phyloP scores from a whole-genome alignment of 2,888 invertebrate genomes.

The Aethes cnicana region DNA sequence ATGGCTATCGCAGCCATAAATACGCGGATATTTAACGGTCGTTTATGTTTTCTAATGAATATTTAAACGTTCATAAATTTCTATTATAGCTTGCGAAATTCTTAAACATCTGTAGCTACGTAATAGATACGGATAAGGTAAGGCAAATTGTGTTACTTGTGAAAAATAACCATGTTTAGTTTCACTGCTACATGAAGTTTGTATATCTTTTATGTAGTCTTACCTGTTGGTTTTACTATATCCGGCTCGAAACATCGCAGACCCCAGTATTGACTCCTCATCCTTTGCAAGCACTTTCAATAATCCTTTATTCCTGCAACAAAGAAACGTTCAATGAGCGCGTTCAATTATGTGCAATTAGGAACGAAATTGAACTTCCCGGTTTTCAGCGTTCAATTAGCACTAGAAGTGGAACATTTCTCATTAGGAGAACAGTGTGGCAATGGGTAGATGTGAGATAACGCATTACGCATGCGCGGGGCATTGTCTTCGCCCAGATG shows the following conservation, averaged over 20 bases:
- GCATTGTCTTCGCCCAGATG: constrained; percentile 75
- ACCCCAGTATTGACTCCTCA: constrained; percentile 76
- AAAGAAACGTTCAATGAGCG: constrained; percentile 38
- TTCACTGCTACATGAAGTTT: too few relatives aligned
- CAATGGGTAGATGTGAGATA: constrained; percentile 76
- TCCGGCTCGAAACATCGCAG: constrained; percentile 67
- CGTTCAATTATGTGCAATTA: constrained; percentile 61
- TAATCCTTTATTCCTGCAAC: constrained; percentile 55
- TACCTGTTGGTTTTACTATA: constrained; percentile 70
- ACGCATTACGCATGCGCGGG: constrained; percentile 77
- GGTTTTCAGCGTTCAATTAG: constrained; percentile 59
- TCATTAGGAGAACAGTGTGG: constrained; percentile 78
- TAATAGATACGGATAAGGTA: background rate
- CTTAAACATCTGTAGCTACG: constrained; percentile 4
- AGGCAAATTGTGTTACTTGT: background rate
- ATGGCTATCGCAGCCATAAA: constrained; percentile 14
- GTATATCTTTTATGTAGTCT: too few relatives aligned
- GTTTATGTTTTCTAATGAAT: constrained; percentile 26
- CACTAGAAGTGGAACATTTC: constrained; percentile 63
- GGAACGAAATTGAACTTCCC: constrained; percentile 49
- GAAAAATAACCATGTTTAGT: too few relatives aligned
- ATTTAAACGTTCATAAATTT: constrained; percentile 22
- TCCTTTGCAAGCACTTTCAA: constrained; percentile 69
- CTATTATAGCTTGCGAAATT: constrained; percentile 2
- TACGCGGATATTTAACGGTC: constrained; percentile 7